Evolutionary conservation across 2,113 vertebrate species (phyloP).

Genomic region (Callopanchax toddi): DNA sequence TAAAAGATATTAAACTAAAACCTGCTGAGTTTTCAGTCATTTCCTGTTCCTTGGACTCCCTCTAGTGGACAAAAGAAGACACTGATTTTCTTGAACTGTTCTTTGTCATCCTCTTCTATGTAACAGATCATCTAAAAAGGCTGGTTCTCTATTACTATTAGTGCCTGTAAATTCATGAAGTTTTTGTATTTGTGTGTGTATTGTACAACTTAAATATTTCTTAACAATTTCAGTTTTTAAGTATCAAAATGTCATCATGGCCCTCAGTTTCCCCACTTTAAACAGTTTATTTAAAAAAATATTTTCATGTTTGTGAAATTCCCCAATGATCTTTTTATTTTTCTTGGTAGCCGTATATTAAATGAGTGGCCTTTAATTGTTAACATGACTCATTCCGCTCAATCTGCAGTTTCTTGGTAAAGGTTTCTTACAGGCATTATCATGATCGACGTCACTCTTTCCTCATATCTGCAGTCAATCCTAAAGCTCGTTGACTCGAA

Average conservation of each 20-base stretch:
- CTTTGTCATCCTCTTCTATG: no score
- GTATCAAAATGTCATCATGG: no score
- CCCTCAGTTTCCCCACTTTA: neutral
- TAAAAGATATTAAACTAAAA: neutral
- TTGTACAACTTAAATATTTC: neutral
- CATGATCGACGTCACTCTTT: neutral
- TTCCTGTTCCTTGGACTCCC: constrained; percentile 35
- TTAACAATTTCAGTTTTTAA: neutral
- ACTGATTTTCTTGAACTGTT: neutral
- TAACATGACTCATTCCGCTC: constrained; percentile 38
- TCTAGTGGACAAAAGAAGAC: constrained; percentile 58
- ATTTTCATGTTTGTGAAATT: neutral
- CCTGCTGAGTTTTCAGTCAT: neutral
- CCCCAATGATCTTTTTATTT: neutral
- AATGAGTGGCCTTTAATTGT: constrained; percentile 17
- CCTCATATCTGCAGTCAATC: neutral
- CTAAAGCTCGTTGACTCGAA: neutral
- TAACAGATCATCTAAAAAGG: no score
- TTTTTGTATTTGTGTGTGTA: no score
- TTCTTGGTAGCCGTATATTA: no score
- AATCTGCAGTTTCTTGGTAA: constrained; percentile 13
- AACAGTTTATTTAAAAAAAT: neutral
- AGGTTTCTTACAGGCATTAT: constrained; percentile 22
- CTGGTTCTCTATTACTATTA: neutral
- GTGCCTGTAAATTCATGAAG: neutral